Evolutionary conservation across 2,797 vertebrate genomes (phyloP).

Genomic region (Neosalanx taihuensis): DNA sequence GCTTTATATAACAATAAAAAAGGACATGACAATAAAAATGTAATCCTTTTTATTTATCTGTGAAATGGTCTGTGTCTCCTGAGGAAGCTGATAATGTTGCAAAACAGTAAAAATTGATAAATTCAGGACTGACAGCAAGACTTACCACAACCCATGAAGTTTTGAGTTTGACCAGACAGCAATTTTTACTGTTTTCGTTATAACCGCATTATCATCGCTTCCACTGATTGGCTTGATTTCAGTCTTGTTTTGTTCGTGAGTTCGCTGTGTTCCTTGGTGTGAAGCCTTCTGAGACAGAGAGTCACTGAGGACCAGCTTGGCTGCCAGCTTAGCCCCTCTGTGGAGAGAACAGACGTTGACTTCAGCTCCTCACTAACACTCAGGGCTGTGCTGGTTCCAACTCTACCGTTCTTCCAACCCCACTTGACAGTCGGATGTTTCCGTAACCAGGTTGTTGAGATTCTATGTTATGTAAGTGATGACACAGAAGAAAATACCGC

Average conservation of each 20-base stretch:
- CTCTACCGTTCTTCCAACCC: neutral
- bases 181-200: no score
- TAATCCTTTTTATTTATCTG: neutral
- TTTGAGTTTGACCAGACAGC: no score
- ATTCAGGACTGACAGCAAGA: no score
- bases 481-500: slow-evolving; percentile 12
- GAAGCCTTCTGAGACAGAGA: slow-evolving; percentile 5
- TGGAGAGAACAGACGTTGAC: neutral
- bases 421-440: slow-evolving; percentile 4
- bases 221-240: neutral
- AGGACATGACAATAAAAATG: slow-evolving; percentile 38
- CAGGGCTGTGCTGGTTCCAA: neutral
- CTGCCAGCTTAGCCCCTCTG: no score
- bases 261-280: neutral
- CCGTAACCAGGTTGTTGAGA: slow-evolving; percentile 20
- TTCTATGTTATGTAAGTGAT: neutral
- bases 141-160: no score
- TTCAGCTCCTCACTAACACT: neutral
- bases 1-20: slow-evolving; percentile 72
- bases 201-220: neutral
- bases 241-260: slow-evolving; percentile 6
- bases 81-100: neutral
- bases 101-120: no score
- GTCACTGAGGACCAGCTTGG: slow-evolving; percentile 9
- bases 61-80: neutral